Evolutionary conservation across 2,888 invertebrate genomes (phyloP), one percentile per base, ranked within the genome.

Genomic region (Epinotia brunnichana): DNA sequence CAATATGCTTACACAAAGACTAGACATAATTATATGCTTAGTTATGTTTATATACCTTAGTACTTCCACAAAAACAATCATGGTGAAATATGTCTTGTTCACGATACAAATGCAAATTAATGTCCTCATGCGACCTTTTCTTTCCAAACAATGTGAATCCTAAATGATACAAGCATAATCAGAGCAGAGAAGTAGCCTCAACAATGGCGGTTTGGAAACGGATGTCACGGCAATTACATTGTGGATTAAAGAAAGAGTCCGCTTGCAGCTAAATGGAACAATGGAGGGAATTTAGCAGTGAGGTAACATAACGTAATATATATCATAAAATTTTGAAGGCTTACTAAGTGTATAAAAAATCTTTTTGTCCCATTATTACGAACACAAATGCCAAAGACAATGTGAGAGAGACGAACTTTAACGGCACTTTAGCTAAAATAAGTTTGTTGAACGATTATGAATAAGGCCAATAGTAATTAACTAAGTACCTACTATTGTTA

Each of bases 181-280:
- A 64, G 64, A 70, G 64, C 70, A 70, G 35, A 17, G 19, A 21
- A 35, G 39, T 51, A 57, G 59, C n/a, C 24, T 7, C 3, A 56
- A 63, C 62, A 66, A 71, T 66, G 29, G 66, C 13, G 29, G 63
- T 53, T 70, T 70, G 59, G 70, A 59, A 66, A 66, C 70, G 66
- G 59, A 66, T 70, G 70, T 64, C 70, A 51, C 41, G 53, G 59
- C 59, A 70, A 35, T 70, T 70, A 24, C 53, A 62, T 51, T 69
- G 61, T 62, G 61, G 61, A 53, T 54, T 69, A 54, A 69, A 41
- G 53, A 61, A 62, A 21, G 35, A n/a, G 51, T 53, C 35, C 39
- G 39, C 48, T 39, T 29, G 53, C 62, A 70, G 39, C 24, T 44
- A 51, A 53, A 41, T 24, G 17, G 53, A 24, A 71, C 53, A 53